phyloP scores from a whole-genome alignment of 2,888 invertebrate genomes.

The Phania funesta region DNA sequence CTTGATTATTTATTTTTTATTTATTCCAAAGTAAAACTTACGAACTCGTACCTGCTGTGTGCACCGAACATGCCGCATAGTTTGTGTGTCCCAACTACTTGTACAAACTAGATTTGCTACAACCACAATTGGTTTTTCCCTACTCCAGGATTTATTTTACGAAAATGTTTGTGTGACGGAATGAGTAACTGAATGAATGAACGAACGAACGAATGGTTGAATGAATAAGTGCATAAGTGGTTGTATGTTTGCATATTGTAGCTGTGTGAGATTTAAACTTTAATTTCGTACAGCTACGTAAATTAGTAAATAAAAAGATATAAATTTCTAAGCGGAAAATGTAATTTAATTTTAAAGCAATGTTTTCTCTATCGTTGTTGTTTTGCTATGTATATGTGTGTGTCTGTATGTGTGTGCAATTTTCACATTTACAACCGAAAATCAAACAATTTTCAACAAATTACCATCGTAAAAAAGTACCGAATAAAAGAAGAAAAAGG shows the following conservation, averaged over 20 bases:
- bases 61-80: background rate
- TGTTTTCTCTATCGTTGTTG: background rate
- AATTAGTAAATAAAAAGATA: constrained; percentile 41
- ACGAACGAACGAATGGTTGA: background rate
- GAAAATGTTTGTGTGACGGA: background rate
- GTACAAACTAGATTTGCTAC: constrained; percentile 16
- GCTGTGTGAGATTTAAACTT: constrained; percentile 22
- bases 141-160: background rate
- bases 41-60: background rate
- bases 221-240: background rate
- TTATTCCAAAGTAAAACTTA: background rate
- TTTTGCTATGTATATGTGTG: background rate
- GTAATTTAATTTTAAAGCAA: constrained; percentile 43
- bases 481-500: background rate
- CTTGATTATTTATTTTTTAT: background rate
- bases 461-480: constrained; percentile 48
- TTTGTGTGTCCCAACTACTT: constrained; percentile 28
- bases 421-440: constrained; percentile 40
- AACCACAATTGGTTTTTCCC: constrained; percentile 34
- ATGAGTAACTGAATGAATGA: background rate
- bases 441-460: constrained; percentile 54
- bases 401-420: background rate
- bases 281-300: constrained; percentile 42
- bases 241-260: background rate
- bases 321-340: constrained; percentile 46